These are phyloP conservation scores for Gymnothorax reevesii DNA, from an alignment of 2,797 vertebrate species.

Conservation along the genomic window DNA sequence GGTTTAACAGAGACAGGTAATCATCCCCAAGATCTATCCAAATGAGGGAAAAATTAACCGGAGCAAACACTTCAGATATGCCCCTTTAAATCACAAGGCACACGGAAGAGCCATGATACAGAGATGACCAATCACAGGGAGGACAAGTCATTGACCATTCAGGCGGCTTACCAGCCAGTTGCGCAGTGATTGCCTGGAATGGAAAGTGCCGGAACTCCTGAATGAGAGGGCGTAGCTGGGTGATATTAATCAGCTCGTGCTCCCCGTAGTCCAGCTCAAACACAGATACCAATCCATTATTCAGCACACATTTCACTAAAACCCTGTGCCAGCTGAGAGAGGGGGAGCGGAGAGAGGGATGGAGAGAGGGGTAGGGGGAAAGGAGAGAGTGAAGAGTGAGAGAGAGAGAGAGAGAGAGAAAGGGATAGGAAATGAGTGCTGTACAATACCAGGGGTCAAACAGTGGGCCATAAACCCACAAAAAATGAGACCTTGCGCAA, in stretches of 20 bases:
- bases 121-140: not conserved
- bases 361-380: not conserved
- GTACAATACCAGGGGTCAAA: not conserved
- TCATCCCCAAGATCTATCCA: not conserved
- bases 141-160: too few relatives aligned
- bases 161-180: conserved; percentile 82
- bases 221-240: conserved; percentile 76
- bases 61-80: not conserved
- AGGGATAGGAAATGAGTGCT: not conserved
- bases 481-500: too few relatives aligned
- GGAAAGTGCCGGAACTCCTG: conserved; percentile 85
- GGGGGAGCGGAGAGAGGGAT: not conserved
- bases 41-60: not conserved
- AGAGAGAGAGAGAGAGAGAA: not conserved
- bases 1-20: not conserved
- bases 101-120: not conserved
- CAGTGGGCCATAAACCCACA: not conserved
- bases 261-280: conserved; percentile 91
- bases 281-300: conserved; percentile 84
- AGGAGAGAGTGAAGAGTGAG: not conserved
- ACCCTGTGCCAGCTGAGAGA: conserved; percentile 88
- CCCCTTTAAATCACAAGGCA: not conserved
- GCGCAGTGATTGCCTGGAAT: conserved; percentile 87
- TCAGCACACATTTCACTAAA: conserved; percentile 82
- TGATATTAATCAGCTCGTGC: conserved; percentile 79